Evolutionary conservation across 2,888 invertebrate genomes (phyloP).

Genomic region (Chrysolina haemoptera): DNA sequence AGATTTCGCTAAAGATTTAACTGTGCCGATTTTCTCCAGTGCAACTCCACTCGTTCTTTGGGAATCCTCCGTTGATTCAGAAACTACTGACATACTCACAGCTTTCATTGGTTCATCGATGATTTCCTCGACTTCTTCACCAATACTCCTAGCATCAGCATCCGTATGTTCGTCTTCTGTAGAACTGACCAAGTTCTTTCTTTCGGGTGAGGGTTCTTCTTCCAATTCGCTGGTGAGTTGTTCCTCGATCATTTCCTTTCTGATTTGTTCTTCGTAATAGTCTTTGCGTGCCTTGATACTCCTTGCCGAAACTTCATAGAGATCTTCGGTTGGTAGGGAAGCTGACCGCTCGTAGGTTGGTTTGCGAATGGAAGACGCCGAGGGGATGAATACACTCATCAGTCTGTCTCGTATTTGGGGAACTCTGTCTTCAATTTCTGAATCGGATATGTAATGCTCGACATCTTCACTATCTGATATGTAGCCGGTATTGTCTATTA

Average conservation of each 20-base stretch:
- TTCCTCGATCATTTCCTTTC: constrained; percentile 74
- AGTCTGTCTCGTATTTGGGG: constrained; percentile 68
- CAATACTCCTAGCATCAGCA: constrained; percentile 49
- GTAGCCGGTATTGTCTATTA: constrained; percentile 67
- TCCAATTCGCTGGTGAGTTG: constrained; percentile 70
- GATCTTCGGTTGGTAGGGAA: constrained; percentile 71
- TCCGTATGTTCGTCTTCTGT: constrained; percentile 54
- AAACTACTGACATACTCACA: constrained; percentile 41
- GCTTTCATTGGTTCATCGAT: constrained; percentile 45
- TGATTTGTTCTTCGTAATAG: constrained; percentile 76
- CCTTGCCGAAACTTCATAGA: constrained; percentile 72
- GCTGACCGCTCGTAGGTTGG: constrained; percentile 70
- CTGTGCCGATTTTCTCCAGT: constrained; percentile 37
- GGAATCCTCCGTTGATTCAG: constrained; percentile 40
- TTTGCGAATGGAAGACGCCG: constrained; percentile 62
- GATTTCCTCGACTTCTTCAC: constrained; percentile 51
- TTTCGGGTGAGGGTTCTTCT: constrained; percentile 70
- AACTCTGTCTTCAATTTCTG: constrained; percentile 69
- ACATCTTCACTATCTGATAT: constrained; percentile 69
- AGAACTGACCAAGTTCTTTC: constrained; percentile 64
- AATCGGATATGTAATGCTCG: constrained; percentile 68
- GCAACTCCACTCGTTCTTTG: constrained; percentile 30
- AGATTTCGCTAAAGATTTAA: constrained; percentile 54
- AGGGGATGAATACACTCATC: constrained; percentile 68
- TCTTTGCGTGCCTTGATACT: constrained; percentile 73